Evolutionary conservation across 2,888 invertebrate genomes (phyloP).

Genomic region (Eristalis pertinax): DNA sequence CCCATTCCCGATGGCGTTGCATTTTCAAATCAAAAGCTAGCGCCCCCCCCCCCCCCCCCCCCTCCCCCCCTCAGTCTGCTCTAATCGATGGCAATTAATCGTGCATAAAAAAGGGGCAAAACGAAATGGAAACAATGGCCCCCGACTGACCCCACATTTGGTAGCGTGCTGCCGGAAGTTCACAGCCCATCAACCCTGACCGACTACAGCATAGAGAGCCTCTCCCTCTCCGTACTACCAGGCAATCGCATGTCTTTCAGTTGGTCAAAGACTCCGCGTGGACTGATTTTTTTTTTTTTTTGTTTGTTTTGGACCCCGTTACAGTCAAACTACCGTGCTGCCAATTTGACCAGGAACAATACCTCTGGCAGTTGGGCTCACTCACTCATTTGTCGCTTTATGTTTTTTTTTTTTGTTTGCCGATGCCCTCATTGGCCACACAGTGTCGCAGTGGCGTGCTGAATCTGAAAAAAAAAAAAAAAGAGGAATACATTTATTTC

Average conservation of each 20-base stretch:
- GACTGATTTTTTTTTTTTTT: constrained; percentile 26
- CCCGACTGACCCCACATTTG: constrained; percentile 29
- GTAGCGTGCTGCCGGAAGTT: constrained; percentile 62
- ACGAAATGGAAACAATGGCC: constrained; percentile 52
- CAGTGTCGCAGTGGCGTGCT: constrained; percentile 2
- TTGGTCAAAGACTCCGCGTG: constrained; percentile 44
- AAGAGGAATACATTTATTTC: background rate
- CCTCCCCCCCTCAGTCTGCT: background rate
- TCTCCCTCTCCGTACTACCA: background rate
- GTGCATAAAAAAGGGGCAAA: constrained; percentile 45
- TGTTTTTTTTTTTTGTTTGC: constrained; percentile 24
- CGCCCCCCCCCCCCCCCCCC: background rate
- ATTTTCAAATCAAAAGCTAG: constrained; percentile 45
- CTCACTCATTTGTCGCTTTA: background rate
- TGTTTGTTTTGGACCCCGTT: constrained; percentile 24
- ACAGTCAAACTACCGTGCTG: constrained; percentile 53
- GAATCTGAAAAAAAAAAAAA: background rate
- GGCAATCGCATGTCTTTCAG: constrained; percentile 41
- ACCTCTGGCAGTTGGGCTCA: constrained; percentile 2
- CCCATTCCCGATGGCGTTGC: constrained; percentile 9
- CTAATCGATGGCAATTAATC: constrained; percentile 67
- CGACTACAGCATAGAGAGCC: constrained; percentile 50
- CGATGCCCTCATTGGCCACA: constrained; percentile 37
- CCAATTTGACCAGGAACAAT: constrained; percentile 49
- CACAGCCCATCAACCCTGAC: constrained; percentile 70